Base-by-base conservation (phyloP, 2,888 invertebrate species). In the Lepidochitona cinerea region DNA sequence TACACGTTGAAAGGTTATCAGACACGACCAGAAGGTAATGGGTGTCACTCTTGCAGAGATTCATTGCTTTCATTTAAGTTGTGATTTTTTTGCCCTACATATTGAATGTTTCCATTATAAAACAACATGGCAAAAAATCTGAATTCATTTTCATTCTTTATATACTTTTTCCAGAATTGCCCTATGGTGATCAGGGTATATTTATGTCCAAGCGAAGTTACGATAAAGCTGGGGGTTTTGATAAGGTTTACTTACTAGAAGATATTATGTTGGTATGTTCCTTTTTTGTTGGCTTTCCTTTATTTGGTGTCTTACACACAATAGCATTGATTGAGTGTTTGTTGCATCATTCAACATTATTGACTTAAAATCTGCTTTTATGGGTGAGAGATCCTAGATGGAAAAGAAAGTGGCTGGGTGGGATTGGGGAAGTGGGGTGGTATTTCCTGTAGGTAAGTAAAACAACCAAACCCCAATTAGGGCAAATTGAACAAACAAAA, bases 101-200 rank as follows among this genome's bases (percentile, higher is more conserved):
- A n/a, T n/a, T n/a, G n/a, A n/a, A n/a, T n/a, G n/a, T n/a, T n/a
- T n/a, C n/a, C n/a, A n/a, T n/a, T n/a, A n/a, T n/a, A n/a, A n/a
- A n/a, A n/a, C n/a, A n/a, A n/a, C n/a, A n/a, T 41, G n/a, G n/a
- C 49, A 41, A 14, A 14, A n/a, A 41, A 41, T 41, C 18, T 14
- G n/a, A 41, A 41, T 33, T n/a, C n/a, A n/a, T n/a, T n/a, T n/a
- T n/a, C n/a, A n/a, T n/a, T n/a, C n/a, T n/a, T n/a, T n/a, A n/a
- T n/a, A n/a, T n/a, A n/a, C 70, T 35, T 64, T 37, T 70, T 76
- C 26, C 73, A 84, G 84, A 83, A 66, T 66, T 75, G 26, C 84
- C 84, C 6, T 83, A 81, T 74, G 84, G 84, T 37, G 84, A 84
- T 66, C 83, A 83, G 70, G 78, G 73, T 23, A 41, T 84, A n/a